Base-by-base conservation (phyloP, 2,113 vertebrate species). In the Phoenicopterus ruber region DNA sequence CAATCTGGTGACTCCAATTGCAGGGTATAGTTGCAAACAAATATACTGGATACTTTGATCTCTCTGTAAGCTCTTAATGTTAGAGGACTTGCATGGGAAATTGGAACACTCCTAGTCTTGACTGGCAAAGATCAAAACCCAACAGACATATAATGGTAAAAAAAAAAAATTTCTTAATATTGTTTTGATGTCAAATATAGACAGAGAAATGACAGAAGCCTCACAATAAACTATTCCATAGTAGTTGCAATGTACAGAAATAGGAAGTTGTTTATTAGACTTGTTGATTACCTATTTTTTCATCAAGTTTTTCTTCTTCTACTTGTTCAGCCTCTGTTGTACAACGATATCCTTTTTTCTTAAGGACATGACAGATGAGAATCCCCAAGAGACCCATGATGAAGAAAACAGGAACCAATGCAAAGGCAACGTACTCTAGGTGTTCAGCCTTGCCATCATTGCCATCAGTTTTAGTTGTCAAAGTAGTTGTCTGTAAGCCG, bases 311-410 rank as follows among this genome's bases (percentile, higher is more conserved):
- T 67, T 98, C 98, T 16, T 97, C 98, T 57, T 98, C 98, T 32
- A 91, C 96, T 58, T 98, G 95, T 76, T 99, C 98, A 1, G 98
- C 97, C 82, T 99, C 98, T 1, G 99, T 99, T 38, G 99, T 99
- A 97, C 99, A 99, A 32, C 99, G 99, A 96, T 99, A 99, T 59
- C 99, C 99, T 92, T 99, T 99, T 94, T 98, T 99, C 98, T 99
- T 99, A 73, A 99, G 97, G 77, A 99, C 87, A 81, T 99, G 99
- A 91, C 99, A 99, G 98, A 99, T 98, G 42, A 99, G 96, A 80
- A 99, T 98, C 3, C 99, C 99, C 46, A 99, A 86, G 38, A 99
- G 98, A 46, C 99, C 99, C 97, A 99, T 98, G 59, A 99, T 97
- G 97, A 99, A 99, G 98, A 99, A 99, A 63, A 98, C 86, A 0